Conservation (phyloP, 1,140 invertebrate genomes). For the Brachionus sp. region DNA sequence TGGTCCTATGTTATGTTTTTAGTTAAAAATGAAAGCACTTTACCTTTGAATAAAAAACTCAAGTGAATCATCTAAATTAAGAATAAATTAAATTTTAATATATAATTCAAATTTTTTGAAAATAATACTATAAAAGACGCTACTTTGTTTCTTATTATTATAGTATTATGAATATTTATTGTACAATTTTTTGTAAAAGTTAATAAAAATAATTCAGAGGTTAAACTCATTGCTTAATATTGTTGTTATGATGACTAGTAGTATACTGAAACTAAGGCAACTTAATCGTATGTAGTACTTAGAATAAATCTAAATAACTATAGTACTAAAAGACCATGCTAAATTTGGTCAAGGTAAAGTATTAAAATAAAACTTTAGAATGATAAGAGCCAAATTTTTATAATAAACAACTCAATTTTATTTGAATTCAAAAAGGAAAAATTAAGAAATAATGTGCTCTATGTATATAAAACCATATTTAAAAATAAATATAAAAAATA, state of each 20-base stretch:
- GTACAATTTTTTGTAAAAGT: not conserved
- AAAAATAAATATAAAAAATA: not conserved
- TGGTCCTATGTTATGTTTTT: not conserved
- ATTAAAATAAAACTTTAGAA: not conserved
- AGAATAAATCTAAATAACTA: not conserved
- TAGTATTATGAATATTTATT: not conserved
- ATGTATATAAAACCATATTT: not conserved
- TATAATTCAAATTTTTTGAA: constrained; percentile 1
- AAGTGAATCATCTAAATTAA: not conserved
- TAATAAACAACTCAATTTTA: not conserved
- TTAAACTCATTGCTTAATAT: not conserved
- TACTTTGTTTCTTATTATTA: constrained; percentile 6
- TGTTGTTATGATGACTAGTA: not conserved
- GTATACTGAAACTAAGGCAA: not conserved
- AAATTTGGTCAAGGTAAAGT: not conserved
- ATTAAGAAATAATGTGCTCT: not conserved
- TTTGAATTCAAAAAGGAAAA: not conserved
- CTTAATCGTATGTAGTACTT: not conserved
- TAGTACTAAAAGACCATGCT: not conserved
- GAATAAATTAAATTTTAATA: constrained; percentile 13
- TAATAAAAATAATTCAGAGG: not conserved
- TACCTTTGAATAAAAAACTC: not conserved
- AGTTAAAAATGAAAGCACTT: not conserved
- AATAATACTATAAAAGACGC: not conserved
- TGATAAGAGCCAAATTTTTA: not conserved